phyloP scores from a whole-genome alignment of 2,797 vertebrate genomes.

The Labeo calbasu region DNA sequence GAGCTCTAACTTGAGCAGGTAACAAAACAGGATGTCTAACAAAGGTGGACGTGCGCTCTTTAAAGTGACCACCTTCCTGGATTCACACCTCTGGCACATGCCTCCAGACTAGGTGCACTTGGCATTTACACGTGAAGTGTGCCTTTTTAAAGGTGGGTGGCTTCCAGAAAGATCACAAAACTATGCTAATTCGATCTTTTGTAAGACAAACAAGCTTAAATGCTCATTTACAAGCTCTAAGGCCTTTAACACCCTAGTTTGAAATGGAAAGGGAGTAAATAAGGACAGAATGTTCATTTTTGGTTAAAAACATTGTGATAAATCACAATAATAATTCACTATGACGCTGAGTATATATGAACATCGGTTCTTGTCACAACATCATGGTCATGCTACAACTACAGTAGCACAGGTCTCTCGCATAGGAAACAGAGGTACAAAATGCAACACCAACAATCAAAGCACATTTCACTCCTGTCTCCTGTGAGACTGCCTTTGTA shows the following conservation, averaged over 20 bases:
- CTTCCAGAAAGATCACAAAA: not conserved
- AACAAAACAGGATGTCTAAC: constrained; percentile 44
- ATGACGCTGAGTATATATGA: not conserved
- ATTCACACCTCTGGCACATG: constrained; percentile 6
- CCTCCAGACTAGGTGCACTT: constrained; percentile 7
- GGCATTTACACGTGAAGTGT: constrained; percentile 35
- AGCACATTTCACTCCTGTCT: constrained; percentile 48
- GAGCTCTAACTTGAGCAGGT: constrained; percentile 24
- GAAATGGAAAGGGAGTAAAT: not conserved
- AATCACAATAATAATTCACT: not conserved
- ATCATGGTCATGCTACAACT: not conserved
- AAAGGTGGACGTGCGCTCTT: not conserved
- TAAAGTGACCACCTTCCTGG: constrained; percentile 42
- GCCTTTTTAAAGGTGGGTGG: constrained; percentile 14
- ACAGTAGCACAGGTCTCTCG: constrained; percentile 17
- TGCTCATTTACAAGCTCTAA: not conserved
- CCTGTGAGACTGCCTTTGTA: constrained; percentile 18
- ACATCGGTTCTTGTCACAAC: not conserved
- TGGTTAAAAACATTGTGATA: not conserved
- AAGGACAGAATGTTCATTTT: too few relatives aligned
- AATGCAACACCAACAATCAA: constrained; percentile 17
- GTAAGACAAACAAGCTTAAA: constrained; percentile 1
- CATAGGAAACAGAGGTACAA: constrained; percentile 22
- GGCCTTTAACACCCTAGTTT: not conserved
- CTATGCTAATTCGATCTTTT: not conserved